Evolutionary conservation across 2,797 vertebrate species (phyloP), one percentile per base, ranked within the genome.

Genomic region (Acrossocheilus wenchowensis): DNA sequence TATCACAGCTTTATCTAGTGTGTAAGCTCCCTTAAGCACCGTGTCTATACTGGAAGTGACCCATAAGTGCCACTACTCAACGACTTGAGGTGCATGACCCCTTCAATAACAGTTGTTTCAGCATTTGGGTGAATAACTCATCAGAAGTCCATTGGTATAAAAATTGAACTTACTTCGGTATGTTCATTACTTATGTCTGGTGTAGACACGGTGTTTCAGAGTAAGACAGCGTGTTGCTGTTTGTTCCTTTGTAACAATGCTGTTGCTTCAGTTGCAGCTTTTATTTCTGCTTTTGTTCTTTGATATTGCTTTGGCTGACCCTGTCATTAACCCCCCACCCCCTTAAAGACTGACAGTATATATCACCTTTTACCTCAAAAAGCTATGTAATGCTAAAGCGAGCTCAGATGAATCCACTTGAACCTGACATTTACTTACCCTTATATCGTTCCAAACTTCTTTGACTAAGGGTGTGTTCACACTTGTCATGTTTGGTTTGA

Each of bases 251-350:
- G 85, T 89, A 89, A 71, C 86, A 84, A 87, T 92, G 87, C 88
- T 93, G 88, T 92, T 91, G 92, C 91, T 92, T 93, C 92, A 86
- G 69, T 87, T 84, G 52, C 50, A 64, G 39, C 74, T 69, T 81
- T 94, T 94, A 87, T 91, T 93, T 92, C 82, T 93, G 87, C 92
- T 85, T 93, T 91, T 94, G 87, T 93, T 90, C 92, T 83, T 88
- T 34, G 6, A 64, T 78, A 88, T 72, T 85, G 89, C 87, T 89
- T 88, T 90, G 89, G 82, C 88, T 87, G 84, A 60, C 30, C 75
- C 82, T 89, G 36, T 86, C 26, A 69, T 94, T 93, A 82, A 92
- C 89, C 90, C 90, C 90, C 89, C 86, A 60, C 84, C 3, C 78
- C 72, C 89, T 88, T 15, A 89, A 15, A 83, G 34, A 79, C 9